Conservation (phyloP, 2,797 vertebrate genomes). For the Amphiprion clarkii region DNA sequence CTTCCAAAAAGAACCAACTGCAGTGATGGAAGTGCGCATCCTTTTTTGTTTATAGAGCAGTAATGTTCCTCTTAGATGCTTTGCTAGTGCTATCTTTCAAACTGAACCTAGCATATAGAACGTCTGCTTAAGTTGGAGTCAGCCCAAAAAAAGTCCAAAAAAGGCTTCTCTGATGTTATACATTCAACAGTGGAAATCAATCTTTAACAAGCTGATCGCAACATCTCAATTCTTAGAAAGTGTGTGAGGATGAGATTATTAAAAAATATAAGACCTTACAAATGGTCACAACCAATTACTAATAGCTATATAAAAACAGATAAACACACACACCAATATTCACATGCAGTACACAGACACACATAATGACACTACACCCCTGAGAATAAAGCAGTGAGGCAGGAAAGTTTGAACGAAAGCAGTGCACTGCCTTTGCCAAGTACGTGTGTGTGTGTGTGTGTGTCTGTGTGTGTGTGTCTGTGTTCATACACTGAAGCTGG, state of each 20-base stretch:
- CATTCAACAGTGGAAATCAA: neutral
- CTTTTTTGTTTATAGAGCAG: neutral
- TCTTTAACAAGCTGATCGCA: constrained; percentile 5
- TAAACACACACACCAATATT: neutral
- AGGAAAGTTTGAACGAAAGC: constrained; percentile 52
- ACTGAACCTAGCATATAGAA: neutral
- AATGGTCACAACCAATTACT: constrained; percentile 23
- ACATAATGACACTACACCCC: constrained; percentile 12
- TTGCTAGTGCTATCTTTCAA: neutral
- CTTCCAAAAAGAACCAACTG: neutral
- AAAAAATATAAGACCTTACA: neutral
- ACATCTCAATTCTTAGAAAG: neutral
- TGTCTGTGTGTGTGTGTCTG: constrained; percentile 5
- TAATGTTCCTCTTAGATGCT: neutral
- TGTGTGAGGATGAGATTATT: neutral
- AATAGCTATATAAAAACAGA: constrained; percentile 3
- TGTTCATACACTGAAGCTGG: constrained; percentile 37
- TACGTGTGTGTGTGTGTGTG: constrained; percentile 7
- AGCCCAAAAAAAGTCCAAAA: neutral
- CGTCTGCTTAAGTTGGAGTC: neutral
- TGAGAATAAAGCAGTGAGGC: constrained; percentile 33
- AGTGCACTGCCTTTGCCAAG: constrained; percentile 19
- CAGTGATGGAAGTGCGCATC: neutral
- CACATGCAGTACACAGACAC: neutral
- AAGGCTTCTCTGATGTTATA: constrained; percentile 1